These are phyloP conservation scores for Harmothoe impar DNA, from an alignment of 2,888 invertebrate species.

Conservation along the genomic window DNA sequence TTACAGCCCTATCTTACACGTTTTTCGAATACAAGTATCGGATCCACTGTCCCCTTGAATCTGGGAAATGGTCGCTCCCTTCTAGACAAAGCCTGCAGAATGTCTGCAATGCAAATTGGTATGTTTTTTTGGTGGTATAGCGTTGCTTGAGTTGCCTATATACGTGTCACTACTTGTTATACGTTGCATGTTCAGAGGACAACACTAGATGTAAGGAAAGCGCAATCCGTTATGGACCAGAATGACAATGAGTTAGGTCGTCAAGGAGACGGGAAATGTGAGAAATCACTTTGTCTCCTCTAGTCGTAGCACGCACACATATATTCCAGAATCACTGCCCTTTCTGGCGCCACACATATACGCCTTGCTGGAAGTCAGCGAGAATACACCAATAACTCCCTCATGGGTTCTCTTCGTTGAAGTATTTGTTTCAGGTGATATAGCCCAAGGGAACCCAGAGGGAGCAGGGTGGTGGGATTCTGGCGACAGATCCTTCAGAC, in stretches of 20 bases:
- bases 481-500: conserved; percentile 40
- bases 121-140: not conserved
- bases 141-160: not conserved
- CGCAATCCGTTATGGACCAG: conserved; percentile 31
- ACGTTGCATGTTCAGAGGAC: conserved; percentile 26
- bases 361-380: conserved; percentile 24
- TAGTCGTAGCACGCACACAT: not conserved
- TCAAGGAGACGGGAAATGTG: conserved; percentile 19
- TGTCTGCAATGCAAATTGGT: not conserved
- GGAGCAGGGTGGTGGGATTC: conserved; percentile 57
- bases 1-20: too few species aligned
- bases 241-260: conserved; percentile 40
- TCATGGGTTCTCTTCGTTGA: not conserved
- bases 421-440: not conserved
- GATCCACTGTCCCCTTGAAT: conserved; percentile 9
- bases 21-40: too few species aligned
- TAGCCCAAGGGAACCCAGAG: not conserved
- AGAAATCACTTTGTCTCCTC: not conserved
- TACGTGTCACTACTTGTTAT: conserved; percentile 45
- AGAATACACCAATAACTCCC: conserved; percentile 48
- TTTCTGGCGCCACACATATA: not conserved
- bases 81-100: not conserved
- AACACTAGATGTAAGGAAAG: conserved; percentile 53
- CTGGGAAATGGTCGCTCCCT: not conserved
- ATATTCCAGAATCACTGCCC: not conserved